Evolutionary conservation across 1,140 invertebrate species (phyloP).

Genomic region (Limonius californicus): DNA sequence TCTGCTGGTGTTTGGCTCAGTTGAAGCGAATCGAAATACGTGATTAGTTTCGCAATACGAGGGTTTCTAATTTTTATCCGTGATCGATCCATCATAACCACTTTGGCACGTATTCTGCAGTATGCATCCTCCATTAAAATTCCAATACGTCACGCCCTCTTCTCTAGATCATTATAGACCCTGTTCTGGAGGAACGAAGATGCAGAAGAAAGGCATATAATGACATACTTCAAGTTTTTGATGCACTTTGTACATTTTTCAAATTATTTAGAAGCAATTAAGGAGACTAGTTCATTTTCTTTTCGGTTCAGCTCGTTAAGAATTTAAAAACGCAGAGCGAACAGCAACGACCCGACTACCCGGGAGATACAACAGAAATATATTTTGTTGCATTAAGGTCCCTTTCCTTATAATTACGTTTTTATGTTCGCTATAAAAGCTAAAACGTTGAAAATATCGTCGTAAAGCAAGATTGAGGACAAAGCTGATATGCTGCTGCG

Average conservation of each 20-base stretch:
- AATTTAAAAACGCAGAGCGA: constrained; percentile 2
- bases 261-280: constrained; percentile 3
- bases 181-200: too few species aligned
- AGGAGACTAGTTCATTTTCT: background rate
- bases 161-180: too few species aligned
- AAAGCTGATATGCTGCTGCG: background rate
- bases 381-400: constrained; percentile 2
- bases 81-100: constrained; percentile 11
- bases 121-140: constrained; percentile 3
- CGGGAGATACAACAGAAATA: constrained; percentile 3
- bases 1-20: constrained; percentile 31
- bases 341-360: background rate
- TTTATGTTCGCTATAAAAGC: constrained; percentile 11
- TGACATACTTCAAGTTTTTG: background rate
- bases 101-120: constrained; percentile 6
- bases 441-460: constrained; percentile 6
- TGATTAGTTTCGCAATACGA: constrained; percentile 33
- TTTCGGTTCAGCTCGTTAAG: background rate
- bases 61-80: constrained; percentile 22
- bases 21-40: constrained; percentile 34
- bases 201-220: background rate
- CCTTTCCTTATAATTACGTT: constrained; percentile 8
- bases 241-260: background rate
- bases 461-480: constrained; percentile 7
- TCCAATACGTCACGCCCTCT: constrained; percentile 1